Percentiles rank a stretch among this genome's conserved stretches.
phyloP scores from a whole-genome alignment of 1,140 invertebrate genomes.

The Apis laboriosa region DNA sequence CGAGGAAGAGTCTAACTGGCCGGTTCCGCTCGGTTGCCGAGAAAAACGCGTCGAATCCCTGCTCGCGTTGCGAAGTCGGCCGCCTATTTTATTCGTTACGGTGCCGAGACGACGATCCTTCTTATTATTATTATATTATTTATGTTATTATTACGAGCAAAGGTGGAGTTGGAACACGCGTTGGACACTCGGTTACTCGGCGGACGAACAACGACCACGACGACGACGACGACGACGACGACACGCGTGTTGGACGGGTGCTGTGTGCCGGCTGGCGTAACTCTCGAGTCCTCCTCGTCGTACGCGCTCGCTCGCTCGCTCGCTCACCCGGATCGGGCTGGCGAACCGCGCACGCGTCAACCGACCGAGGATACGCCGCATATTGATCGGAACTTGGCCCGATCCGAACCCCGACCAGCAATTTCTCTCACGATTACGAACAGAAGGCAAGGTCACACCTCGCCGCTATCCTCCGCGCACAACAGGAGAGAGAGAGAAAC shows the following conservation, averaged over 20 bases:
- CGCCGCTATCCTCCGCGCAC: constrained; percentile 12
- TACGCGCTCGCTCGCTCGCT: constrained; percentile 48
- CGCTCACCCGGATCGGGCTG: constrained; percentile 53
- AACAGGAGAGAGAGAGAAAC: neutral
- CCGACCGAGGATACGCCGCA: constrained; percentile 46
- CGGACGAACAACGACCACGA: neutral
- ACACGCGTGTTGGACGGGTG: constrained; percentile 17
- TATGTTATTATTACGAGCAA: too few relatives aligned
- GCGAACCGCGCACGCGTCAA: constrained; percentile 46
- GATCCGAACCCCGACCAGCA: constrained; percentile 56
- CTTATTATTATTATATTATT: neutral
- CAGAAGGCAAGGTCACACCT: constrained; percentile 64
- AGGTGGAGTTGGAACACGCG: constrained; percentile 21
- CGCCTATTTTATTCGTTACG: neutral
- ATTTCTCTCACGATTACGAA: constrained; percentile 24
- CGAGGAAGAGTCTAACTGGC: constrained; percentile 27
- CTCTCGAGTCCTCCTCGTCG: constrained; percentile 56
- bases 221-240: constrained; percentile 9
- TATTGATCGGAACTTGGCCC: constrained; percentile 74
- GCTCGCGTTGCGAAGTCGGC: neutral
- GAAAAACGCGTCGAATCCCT: constrained; percentile 13
- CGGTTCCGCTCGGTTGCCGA: constrained; percentile 38
- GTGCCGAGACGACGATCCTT: neutral
- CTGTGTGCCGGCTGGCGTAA: constrained; percentile 48
- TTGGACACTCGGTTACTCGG: neutral